Evolutionary conservation across 2,113 vertebrate species (phyloP).

Genomic region (Telmatochromis sp.): DNA sequence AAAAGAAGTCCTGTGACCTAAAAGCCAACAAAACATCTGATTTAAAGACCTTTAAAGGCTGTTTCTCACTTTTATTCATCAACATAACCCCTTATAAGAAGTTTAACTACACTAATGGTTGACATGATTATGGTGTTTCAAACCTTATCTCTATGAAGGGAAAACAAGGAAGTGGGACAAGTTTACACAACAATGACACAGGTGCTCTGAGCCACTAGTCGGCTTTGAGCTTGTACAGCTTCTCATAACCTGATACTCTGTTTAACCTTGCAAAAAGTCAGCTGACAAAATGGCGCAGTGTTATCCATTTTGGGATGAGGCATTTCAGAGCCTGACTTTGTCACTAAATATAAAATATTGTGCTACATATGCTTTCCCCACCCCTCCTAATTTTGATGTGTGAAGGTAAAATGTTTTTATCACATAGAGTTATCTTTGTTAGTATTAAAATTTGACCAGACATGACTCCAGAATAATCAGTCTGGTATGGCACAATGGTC

Average conservation of each 20-base stretch:
- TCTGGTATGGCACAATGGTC: slow-evolving; percentile 5
- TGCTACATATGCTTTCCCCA: neutral
- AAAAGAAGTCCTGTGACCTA: neutral
- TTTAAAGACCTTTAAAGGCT: neutral
- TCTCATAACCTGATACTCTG: neutral
- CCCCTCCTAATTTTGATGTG: neutral
- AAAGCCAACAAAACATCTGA: neutral
- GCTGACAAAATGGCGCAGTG: neutral
- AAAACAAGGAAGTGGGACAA: neutral
- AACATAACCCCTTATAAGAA: neutral
- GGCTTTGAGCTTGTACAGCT: neutral
- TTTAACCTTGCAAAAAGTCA: neutral
- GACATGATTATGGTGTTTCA: neutral
- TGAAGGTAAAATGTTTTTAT: neutral
- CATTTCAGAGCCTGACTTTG: neutral
- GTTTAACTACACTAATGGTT: neutral
- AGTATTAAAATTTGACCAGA: neutral
- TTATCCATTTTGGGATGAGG: neutral
- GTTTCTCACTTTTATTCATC: neutral
- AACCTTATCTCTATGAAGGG: neutral
- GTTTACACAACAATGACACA: neutral
- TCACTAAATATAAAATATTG: neutral
- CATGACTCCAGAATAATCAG: slow-evolving; percentile 1
- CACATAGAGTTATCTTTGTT: neutral
- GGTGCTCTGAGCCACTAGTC: neutral